phyloP scores from a whole-genome alignment of 2,113 vertebrate genomes.

The Phylloscopus trochilus region DNA sequence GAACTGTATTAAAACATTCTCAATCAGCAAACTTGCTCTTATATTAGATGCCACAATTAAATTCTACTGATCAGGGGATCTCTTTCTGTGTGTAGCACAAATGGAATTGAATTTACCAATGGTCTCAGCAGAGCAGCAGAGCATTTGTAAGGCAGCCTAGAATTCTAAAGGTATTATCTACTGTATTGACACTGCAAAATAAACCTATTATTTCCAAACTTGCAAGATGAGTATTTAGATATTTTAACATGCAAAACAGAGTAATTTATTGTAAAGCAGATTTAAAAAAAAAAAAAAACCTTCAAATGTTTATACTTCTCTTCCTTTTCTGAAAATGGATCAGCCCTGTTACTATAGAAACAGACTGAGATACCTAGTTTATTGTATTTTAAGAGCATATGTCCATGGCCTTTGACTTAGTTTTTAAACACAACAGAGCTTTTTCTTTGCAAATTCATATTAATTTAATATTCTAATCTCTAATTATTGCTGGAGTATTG shows the following conservation, averaged over 20 bases:
- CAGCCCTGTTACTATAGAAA: slow-evolving; percentile 22
- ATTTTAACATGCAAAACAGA: neutral
- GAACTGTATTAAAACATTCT: neutral
- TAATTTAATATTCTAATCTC: neutral
- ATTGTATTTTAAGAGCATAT: neutral
- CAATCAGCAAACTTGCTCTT: neutral
- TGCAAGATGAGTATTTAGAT: neutral
- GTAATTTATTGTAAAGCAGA: neutral
- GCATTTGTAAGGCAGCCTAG: neutral
- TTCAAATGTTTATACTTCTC: slow-evolving; percentile 16
- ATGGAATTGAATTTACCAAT: slow-evolving; percentile 20
- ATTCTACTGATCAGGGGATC: neutral
- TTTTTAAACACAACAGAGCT: neutral
- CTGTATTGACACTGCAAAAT: neutral
- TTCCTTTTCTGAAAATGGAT: slow-evolving; percentile 37
- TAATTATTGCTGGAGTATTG: neutral
- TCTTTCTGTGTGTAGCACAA: neutral
- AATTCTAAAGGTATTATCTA: neutral
- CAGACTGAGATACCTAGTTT: neutral
- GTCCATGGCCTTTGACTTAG: slow-evolving; percentile 4
- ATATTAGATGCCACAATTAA: slow-evolving; percentile 3
- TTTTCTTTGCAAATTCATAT: neutral
- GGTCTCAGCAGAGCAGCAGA: neutral
- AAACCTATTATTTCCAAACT: neutral
- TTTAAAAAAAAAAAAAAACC: neutral